Evolutionary conservation across 2,888 invertebrate species (phyloP), one percentile per base, ranked within the genome.

Genomic region (Leucoma salicis): DNA sequence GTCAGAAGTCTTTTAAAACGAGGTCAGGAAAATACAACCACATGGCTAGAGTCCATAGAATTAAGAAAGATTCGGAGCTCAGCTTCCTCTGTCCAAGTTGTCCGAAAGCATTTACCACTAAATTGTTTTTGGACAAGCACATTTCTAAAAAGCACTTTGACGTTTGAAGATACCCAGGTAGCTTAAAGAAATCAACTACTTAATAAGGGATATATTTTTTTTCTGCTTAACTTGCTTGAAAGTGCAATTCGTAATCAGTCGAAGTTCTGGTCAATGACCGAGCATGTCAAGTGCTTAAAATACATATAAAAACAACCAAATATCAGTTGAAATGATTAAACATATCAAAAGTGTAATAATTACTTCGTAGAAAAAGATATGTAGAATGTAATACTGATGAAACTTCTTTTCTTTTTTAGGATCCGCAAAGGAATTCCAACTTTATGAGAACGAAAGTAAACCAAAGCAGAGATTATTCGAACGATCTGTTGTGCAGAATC

Each of bases 101-200:
- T 46, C 82, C 89, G 0, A 88, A 85, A 57, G 88, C 87, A 3
- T 91, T 91, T 53, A 90, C 89, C 1, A 88, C 89, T 0, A 91
- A 91, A 60, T 65, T 90, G 46, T 90, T 90, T 61, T 65, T 92
- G 60, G 91, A 91, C 50, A 90, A 89, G 51, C 92, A 92, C 60
- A 73, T 90, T 52, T 84, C 89, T 14, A 88, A 86, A 63, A 91
- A 91, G 57, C 92, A 92, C 66, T 86, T 84, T 33, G 88, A 85
- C 57, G 66, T 66, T 16, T 79, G 54, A 74, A 45, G 33, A 8
- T 37, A 14, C 6, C 10, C 35, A 28, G 18, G 12, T 14, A 14
- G 16, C 27, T 14, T 16, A 18, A 13, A 29, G n/a, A n/a, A n/a
- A n/a, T n/a, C n/a, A n/a, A n/a, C n/a, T n/a, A n/a, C n/a, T n/a